Evolutionary conservation across 2,797 vertebrate genomes (phyloP), one percentile per base, ranked within the genome.

Genomic region (Gallirallus australis): DNA sequence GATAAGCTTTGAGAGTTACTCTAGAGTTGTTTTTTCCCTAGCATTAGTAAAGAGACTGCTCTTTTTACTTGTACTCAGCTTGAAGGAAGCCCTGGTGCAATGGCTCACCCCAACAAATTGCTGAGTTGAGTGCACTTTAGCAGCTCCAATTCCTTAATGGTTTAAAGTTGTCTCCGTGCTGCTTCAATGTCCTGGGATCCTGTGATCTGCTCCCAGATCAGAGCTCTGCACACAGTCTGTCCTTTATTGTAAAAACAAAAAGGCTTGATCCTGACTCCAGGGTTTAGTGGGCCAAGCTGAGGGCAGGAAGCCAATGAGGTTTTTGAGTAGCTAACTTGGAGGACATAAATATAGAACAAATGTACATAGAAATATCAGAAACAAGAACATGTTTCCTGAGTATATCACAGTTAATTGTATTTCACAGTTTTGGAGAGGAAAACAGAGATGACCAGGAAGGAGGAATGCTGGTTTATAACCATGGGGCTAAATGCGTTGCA

Each of bases 271-370:
- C 28, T 53, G 50, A 79, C 65, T 94, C 54, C 63, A 77, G 33
- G 5, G 42, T 93, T 73, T 48, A 84, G 48, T 50, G n/a, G 70
- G 75, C 93, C 90, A 96, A 93, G 56, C 7, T 59, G 83, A 64
- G 47, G 80, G 66, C 68, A 54, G 53, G 82, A 84, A 80, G 86
- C 90, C 77, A 94, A 11, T 19, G 53, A 73, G 25, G 63, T 93
- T 90, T 89, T 59, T 81, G 93, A 94, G 81, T 54, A 92, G 81
- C 81, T 0, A 1, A 65, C 68, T 69, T 89, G 81, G 75, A 93
- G 92, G 47, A 89, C 45, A 91, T 68, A 86, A 86, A 86, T 8
- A 30, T 69, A 77, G 84, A 86, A 64, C 78, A 92, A 95, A 82
- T 12, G 8, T 53, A 53, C 50, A 93, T n/a, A 82, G 68, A 91